Evolutionary conservation across 2,113 vertebrate species (phyloP).

Genomic region (zebrafish (Danio rerio)): GRCz12tu NC_133195.1:7804001-7804500

Average conservation of each 20-base stretch:
- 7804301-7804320: not conserved
- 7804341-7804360: too few relatives aligned
- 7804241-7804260: not conserved
- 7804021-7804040: constrained; percentile 20
- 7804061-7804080: constrained; percentile 34
- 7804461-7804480: too few relatives aligned
- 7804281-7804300: not conserved
- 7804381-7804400: too few relatives aligned
- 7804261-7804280: not conserved
- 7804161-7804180: constrained; percentile 19
- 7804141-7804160: constrained; percentile 20
- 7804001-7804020: constrained; percentile 1
- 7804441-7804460: not conserved
- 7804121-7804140: constrained; percentile 17
- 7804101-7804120: constrained; percentile 14
- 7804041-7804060: constrained; percentile 16
- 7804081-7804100: constrained; percentile 28
- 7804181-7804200: not conserved
- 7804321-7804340: too few relatives aligned
- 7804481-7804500: too few relatives aligned
- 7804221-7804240: constrained; percentile 15
- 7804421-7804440: not conserved
- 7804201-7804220: not conserved
- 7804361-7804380: too few relatives aligned
- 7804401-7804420: not conserved